Base-by-base conservation (phyloP, 2,888 invertebrate genomes). In the Lepidonotus clava region DNA sequence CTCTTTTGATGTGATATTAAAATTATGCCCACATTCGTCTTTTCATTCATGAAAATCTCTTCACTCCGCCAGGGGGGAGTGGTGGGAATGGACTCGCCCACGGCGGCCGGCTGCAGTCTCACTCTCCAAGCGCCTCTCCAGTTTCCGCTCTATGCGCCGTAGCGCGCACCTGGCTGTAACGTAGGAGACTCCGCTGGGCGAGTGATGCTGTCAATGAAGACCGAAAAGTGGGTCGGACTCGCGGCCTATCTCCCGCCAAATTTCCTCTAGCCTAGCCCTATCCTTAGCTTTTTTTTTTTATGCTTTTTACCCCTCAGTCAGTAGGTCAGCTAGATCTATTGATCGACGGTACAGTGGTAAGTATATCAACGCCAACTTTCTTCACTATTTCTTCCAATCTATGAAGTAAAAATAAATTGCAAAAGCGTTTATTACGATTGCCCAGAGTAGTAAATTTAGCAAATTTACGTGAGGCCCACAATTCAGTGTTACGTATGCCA, bases 121-220 rank as follows among this genome's bases (percentile, higher is more conserved):
- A 21, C 21, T 11, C 51, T 14, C 51, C 11, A 11, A 51, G 14
- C 51, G 21, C 11, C 11, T 11, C 11, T 21, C 51, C 14, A 51
- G 11, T 51, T 11, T 51, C 11, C 14, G 21, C 51, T 21, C 11
- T 11, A 51, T 21, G 51, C 51, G 21, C 51, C 51, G 21, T 21
- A 21, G 11, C 11, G 51, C 14, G 14, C 51, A 14, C 11, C 51
- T 21, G 51, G 11, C 11, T 21, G 11, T 51, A 21, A 51, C 14
- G 21, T n/a, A n/a, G n/a, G n/a, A n/a, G n/a, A n/a, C n/a, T n/a
- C n/a, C n/a, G n/a, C n/a, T n/a, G n/a, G n/a, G n/a, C n/a, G n/a
- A n/a, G n/a, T n/a, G n/a, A n/a, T 21, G 80, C 80, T 80, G 46
- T 80, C 80, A 80, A 80, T 80, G 80, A 80, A 80, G 40, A 51